Evolutionary conservation across 2,888 invertebrate species (phyloP).

Genomic region (Neelides folsomi): DNA sequence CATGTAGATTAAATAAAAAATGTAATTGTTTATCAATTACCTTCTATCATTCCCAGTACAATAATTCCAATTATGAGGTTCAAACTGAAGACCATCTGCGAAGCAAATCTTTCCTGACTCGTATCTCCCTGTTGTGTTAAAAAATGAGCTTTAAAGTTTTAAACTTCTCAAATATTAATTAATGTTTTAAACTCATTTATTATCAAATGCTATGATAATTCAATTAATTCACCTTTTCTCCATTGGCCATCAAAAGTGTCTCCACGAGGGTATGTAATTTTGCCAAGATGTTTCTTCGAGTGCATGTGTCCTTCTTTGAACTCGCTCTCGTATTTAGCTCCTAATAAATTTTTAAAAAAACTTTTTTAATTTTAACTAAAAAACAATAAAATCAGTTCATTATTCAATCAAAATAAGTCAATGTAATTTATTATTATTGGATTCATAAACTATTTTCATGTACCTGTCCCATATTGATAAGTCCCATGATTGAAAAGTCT

Average conservation of each 20-base stretch:
- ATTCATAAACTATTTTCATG: not conserved
- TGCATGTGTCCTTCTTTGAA: constrained; percentile 26
- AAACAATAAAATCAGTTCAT: not conserved
- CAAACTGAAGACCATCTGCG: constrained; percentile 24
- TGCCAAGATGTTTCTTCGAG: constrained; percentile 18
- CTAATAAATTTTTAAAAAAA: constrained; percentile 7
- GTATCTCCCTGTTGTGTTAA: constrained; percentile 10
- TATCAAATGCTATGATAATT: too few relatives aligned
- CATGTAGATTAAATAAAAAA: too few relatives aligned
- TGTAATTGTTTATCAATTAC: too few relatives aligned
- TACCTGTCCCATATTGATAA: constrained; percentile 24
- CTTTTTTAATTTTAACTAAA: not conserved
- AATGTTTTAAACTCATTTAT: too few relatives aligned
- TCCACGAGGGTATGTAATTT: constrained; percentile 22
- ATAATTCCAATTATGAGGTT: constrained; percentile 22
- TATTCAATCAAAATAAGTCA: not conserved
- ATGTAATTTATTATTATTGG: too few relatives aligned
- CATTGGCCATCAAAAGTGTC: constrained; percentile 28
- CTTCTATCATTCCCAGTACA: constrained; percentile 27
- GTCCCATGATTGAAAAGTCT: constrained; percentile 19
- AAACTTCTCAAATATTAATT: too few relatives aligned
- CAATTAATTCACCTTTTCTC: constrained; percentile 22
- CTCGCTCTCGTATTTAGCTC: constrained; percentile 20
- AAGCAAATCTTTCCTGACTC: constrained; percentile 25
- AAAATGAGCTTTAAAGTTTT: too few relatives aligned